phyloP scores from a whole-genome alignment of 1,140 invertebrate species.

The Orussus abietinus region DNA sequence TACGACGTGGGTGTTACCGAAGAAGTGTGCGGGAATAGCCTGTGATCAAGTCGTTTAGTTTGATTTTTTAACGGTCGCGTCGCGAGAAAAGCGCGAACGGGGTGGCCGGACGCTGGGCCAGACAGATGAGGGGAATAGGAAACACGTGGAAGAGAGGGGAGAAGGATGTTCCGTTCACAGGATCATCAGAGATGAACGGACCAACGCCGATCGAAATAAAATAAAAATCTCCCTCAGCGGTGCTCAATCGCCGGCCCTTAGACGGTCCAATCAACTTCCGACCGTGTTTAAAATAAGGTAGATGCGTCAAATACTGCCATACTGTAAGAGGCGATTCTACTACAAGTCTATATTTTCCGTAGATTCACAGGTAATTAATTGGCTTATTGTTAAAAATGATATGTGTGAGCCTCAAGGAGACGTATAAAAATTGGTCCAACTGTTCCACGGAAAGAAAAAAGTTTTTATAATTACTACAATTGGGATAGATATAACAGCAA shows the following conservation, averaged over 20 bases:
- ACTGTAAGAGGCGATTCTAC: too few species aligned
- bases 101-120: slow-evolving; percentile 1
- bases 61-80: slow-evolving; percentile 17
- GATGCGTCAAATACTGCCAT: too few species aligned
- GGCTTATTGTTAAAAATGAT: too few species aligned
- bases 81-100: background rate
- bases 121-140: background rate
- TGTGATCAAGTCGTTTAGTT: slow-evolving; percentile 5
- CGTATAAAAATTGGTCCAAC: too few species aligned
- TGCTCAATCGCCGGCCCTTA: background rate
- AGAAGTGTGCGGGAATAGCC: slow-evolving; percentile 1
- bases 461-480: too few species aligned
- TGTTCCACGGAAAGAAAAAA: too few species aligned
- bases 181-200: slow-evolving; percentile 10
- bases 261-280: too few species aligned
- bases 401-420: too few species aligned
- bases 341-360: too few species aligned
- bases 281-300: too few species aligned
- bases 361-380: too few species aligned
- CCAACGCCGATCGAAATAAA: slow-evolving; percentile 9
- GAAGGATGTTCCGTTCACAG: background rate
- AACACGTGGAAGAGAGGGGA: background rate
- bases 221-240: slow-evolving; percentile 1
- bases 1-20: slow-evolving; percentile 11
- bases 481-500: too few species aligned